phyloP scores from a whole-genome alignment of 2,797 vertebrate species.

The Notolabrus celidotus region DNA sequence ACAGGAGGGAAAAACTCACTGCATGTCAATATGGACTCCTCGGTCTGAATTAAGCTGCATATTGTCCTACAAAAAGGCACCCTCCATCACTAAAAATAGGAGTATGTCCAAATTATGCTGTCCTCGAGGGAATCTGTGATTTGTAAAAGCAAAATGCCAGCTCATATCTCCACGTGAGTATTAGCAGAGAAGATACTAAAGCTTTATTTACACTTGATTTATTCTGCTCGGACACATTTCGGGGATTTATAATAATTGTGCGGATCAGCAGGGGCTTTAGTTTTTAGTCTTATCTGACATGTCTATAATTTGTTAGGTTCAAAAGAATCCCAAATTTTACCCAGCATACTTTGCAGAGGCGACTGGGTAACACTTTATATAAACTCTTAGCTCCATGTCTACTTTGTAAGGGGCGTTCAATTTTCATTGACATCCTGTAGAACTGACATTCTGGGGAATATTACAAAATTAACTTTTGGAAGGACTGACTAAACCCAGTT shows the following conservation, averaged over 20 bases:
- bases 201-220: constrained; percentile 14
- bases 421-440: too few species aligned
- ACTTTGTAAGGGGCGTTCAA: neutral
- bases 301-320: constrained; percentile 11
- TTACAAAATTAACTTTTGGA: too few species aligned
- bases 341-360: neutral
- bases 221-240: constrained; percentile 13
- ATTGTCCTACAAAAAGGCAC: constrained; percentile 15
- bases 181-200: neutral
- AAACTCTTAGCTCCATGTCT: constrained; percentile 1
- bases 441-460: too few species aligned
- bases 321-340: neutral
- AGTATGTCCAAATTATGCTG: constrained; percentile 8
- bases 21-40: neutral
- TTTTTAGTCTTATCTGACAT: constrained; percentile 1
- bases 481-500: too few species aligned
- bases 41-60: constrained; percentile 15
- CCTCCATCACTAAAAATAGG: constrained; percentile 9
- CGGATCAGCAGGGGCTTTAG: constrained; percentile 6
- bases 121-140: constrained; percentile 4
- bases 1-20: neutral
- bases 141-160: neutral
- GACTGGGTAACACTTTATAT: neutral
- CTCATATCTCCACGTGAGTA: neutral
- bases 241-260: constrained; percentile 3